Evolutionary conservation across 2,113 vertebrate genomes (phyloP).

Genomic region (Erpornis zantholeuca): DNA sequence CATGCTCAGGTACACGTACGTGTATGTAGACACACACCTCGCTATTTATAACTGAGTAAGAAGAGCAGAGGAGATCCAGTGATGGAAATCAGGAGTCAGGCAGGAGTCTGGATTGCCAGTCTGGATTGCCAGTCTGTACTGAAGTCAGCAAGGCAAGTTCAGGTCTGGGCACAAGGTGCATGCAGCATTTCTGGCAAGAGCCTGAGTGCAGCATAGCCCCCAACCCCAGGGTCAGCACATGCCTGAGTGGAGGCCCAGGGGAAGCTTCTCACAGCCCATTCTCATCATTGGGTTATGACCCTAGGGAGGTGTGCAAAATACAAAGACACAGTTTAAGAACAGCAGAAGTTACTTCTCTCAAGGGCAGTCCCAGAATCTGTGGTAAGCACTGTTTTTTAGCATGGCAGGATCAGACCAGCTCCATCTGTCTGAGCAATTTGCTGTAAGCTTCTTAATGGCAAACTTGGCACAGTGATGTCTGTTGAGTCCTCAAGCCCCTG

Average conservation of each 20-base stretch:
- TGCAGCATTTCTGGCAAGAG: neutral
- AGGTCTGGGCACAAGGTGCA: neutral
- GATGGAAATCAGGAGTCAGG: neutral
- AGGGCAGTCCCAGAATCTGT: neutral
- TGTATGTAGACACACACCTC: neutral
- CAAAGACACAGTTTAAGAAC: neutral
- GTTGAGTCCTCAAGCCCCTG: neutral
- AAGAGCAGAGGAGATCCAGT: neutral
- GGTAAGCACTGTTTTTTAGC: neutral
- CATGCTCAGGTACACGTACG: rapidly evolving
- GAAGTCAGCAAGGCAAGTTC: neutral
- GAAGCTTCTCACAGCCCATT: neutral
- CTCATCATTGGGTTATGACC: neutral
- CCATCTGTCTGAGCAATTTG: rapidly evolving
- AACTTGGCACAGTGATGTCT: neutral
- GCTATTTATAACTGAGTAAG: neutral
- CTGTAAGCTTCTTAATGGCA: neutral
- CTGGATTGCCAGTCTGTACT: neutral
- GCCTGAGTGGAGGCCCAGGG: too few species aligned
- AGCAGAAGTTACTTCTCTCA: neutral
- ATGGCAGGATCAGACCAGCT: neutral
- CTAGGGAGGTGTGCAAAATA: neutral
- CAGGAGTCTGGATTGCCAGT: neutral
- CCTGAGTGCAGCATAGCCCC: neutral
- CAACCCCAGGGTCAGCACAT: neutral